phyloP scores from a whole-genome alignment of 2,888 invertebrate species.

The Andricus curvator region DNA sequence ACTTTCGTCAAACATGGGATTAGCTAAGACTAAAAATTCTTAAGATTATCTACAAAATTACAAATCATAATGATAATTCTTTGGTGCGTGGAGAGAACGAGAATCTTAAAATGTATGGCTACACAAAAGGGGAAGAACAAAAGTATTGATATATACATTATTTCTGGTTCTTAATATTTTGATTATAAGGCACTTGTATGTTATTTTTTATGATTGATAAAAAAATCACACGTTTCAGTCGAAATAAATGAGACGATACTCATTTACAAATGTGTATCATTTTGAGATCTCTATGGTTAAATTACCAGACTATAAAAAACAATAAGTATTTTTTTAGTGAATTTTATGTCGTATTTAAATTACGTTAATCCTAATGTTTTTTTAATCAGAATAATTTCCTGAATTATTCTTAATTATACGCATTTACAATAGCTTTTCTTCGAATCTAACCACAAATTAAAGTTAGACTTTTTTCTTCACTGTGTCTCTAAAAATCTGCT shows the following conservation, averaged over 20 bases:
- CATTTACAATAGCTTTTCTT: not conserved
- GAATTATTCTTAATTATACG: not conserved
- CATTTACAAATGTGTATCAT: not conserved
- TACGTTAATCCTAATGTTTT: not conserved
- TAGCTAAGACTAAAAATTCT: not conserved
- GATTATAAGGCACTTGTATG: conserved; percentile 10
- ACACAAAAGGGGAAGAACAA: not conserved
- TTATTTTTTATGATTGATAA: not conserved
- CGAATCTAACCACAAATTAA: not conserved
- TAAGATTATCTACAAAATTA: conserved; percentile 8
- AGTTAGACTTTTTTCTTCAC: not conserved
- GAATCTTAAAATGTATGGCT: not conserved
- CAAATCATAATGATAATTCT: not conserved
- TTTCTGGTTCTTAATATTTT: not conserved
- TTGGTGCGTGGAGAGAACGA: conserved; percentile 16
- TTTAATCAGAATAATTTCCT: too few relatives aligned
- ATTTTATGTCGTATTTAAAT: not conserved
- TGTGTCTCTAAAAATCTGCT: not conserved
- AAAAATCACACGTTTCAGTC: not conserved
- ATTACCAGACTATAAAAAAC: not conserved
- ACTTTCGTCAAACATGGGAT: not conserved
- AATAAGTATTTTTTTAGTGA: not conserved
- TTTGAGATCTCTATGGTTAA: not conserved
- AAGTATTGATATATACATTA: not conserved
- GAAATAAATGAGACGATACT: not conserved